A percentile compares a stretch with the other conserved stretches of the same genome.
Evolutionary conservation across 2,888 invertebrate species (phyloP).

Genomic region (Drosophila setosimentum): DNA sequence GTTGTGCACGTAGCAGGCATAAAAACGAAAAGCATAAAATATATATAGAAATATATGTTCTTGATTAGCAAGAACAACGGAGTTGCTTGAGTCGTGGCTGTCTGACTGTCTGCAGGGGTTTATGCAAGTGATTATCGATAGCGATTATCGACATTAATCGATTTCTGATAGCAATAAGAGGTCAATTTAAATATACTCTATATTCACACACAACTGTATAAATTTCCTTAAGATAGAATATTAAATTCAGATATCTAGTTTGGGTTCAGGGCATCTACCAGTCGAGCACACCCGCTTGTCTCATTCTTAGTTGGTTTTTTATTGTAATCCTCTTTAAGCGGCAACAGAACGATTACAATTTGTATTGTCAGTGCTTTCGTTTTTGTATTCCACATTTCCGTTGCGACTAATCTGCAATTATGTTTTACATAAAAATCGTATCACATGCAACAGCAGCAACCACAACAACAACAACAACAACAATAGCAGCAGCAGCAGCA

Average conservation of each 20-base stretch:
- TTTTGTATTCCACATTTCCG: constrained; percentile 55
- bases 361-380: constrained; percentile 36
- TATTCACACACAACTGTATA: neutral
- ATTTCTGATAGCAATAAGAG: neutral
- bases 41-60: neutral
- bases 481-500: neutral
- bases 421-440: constrained; percentile 78
- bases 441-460: constrained; percentile 56
- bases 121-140: too few species aligned
- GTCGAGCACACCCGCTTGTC: neutral
- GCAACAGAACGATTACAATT: constrained; percentile 66
- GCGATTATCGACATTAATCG: neutral
- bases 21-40: neutral
- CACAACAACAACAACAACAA: constrained; percentile 11
- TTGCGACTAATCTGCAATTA: constrained; percentile 78
- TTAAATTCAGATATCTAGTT: neutral
- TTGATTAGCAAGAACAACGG: neutral
- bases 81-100: neutral
- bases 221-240: neutral
- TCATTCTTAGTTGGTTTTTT: neutral
- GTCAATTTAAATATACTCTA: neutral
- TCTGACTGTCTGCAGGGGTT: too few species aligned
- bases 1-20: neutral
- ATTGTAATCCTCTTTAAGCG: constrained; percentile 70
- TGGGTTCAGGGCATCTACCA: neutral